Evolutionary conservation across 1,140 invertebrate genomes (phyloP), one percentile per base, ranked within the genome.

Genomic region (Piezodorus guildinii): DNA sequence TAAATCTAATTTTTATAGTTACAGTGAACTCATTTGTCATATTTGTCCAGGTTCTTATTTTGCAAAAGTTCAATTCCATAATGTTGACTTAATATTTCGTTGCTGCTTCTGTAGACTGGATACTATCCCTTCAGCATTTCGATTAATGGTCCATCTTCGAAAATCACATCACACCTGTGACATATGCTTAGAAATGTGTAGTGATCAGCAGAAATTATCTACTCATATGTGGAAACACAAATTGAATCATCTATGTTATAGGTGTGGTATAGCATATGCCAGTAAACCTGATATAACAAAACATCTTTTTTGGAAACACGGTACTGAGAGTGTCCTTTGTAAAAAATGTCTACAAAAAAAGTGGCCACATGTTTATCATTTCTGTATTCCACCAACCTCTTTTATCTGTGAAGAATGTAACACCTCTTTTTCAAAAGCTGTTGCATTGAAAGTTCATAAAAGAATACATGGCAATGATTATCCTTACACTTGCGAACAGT

Each of bases 191-290:
- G 88, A 91, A 73, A 80, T 81, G 59, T 87, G 87, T 64, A 81
- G 83, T 59, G 86, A 83, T 73, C 88, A 91, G 70, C 82, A 83
- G 64, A 80, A 84, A 68, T 74, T 92, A 0, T 90, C 88, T 9
- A 86, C 86, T 66, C 90, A 92, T 72, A 86, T 91, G 43, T 90
- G 87, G 86, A 91, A 91, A 72, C 90, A 92, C 72, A 91, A 91
- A 73, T 73, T 91, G 30, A 81, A 89, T 74, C 88, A 91, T 74
- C 73, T 90, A 19, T 92, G 90, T 72, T 91, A 90, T 73, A 81
- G 87, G 45, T 91, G 89, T 74, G 85, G 85, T 25, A 88, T 91
- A 67, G 83, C 88, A 5, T 92, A 91, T 73, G 79, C 86, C 60
- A 90, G 90, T 73, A 90, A 91, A 73, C 84, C 84, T 45, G 88